Percentiles rank a stretch among this genome's conserved stretches.
Conservation (phyloP, 2,113 vertebrate genomes). For the Suncus etruscus region DNA sequence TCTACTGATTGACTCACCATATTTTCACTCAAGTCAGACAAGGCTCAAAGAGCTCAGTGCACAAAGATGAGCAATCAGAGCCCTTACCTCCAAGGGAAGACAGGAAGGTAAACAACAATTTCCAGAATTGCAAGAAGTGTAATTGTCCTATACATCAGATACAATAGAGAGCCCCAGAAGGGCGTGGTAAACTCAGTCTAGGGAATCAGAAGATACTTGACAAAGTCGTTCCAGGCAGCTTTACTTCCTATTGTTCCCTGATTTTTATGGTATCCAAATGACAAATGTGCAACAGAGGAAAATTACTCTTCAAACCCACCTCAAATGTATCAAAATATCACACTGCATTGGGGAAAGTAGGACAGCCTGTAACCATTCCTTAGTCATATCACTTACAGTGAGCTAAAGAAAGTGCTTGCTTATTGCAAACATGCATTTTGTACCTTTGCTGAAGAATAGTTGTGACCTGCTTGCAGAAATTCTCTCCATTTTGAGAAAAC, state of each 20-base stretch:
- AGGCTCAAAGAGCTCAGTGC: not conserved
- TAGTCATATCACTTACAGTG: not conserved
- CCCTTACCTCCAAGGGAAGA: not conserved
- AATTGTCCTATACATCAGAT: not conserved
- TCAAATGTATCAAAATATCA: conserved; percentile 51
- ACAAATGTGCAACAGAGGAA: conserved; percentile 45
- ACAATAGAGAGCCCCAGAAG: not conserved
- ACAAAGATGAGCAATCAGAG: not conserved
- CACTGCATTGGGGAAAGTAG: conserved; percentile 15
- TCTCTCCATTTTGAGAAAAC: conserved; percentile 92
- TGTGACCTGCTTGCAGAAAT: conserved; percentile 93
- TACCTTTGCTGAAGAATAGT: conserved; percentile 93
- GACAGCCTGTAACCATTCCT: conserved; percentile 10
- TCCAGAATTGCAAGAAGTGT: not conserved
- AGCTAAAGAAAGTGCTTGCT: not conserved
- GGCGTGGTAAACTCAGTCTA: not conserved
- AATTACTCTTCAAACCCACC: conserved; percentile 45
- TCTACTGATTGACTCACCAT: not conserved
- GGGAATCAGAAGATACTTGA: not conserved
- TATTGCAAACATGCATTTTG: not conserved
- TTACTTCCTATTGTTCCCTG: conserved; percentile 2
- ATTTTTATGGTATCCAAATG: conserved; percentile 28
- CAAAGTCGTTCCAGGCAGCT: conserved; percentile 28
- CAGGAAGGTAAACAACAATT: not conserved
- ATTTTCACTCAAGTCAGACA: conserved; percentile 17